These are phyloP conservation scores for Hirtodrosophila alboralis DNA, from an alignment of 2,888 invertebrate genomes.

Conservation along the genomic window DNA sequence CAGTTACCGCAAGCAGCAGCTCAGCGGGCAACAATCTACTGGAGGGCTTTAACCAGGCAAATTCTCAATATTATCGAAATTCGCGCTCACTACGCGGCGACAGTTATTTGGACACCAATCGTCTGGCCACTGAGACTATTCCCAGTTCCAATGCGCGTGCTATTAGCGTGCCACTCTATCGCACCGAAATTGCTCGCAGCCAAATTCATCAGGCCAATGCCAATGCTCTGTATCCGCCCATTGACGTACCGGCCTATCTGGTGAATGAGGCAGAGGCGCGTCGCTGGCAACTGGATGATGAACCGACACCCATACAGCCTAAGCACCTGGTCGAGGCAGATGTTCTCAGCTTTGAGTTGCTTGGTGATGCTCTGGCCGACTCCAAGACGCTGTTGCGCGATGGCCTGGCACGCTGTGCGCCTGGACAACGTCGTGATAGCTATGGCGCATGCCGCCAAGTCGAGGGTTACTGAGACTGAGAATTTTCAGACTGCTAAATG, in stretches of 20 bases:
- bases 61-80: slow-evolving; percentile 71
- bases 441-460: slow-evolving; percentile 87
- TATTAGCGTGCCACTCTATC: slow-evolving; percentile 70
- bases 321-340: slow-evolving; percentile 76
- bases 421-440: slow-evolving; percentile 88
- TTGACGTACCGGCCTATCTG: slow-evolving; percentile 71
- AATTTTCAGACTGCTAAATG: slow-evolving; percentile 51
- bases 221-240: slow-evolving; percentile 73
- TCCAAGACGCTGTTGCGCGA: slow-evolving; percentile 87
- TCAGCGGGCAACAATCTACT: slow-evolving; percentile 60
- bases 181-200: slow-evolving; percentile 59
- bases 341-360: slow-evolving; percentile 72
- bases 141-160: slow-evolving; percentile 40
- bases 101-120: slow-evolving; percentile 72
- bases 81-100: slow-evolving; percentile 76
- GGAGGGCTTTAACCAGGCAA: slow-evolving; percentile 64
- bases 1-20: slow-evolving; percentile 51
- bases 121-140: slow-evolving; percentile 31
- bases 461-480: slow-evolving; percentile 79
- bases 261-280: slow-evolving; percentile 59
- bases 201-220: slow-evolving; percentile 33
- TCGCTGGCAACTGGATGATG: slow-evolving; percentile 71
- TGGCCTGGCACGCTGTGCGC: slow-evolving; percentile 89
- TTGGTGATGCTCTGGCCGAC: slow-evolving; percentile 57
- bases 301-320: slow-evolving; percentile 61